Base-by-base conservation (phyloP, 2,113 vertebrate species). In the Semnornis frantzii region DNA sequence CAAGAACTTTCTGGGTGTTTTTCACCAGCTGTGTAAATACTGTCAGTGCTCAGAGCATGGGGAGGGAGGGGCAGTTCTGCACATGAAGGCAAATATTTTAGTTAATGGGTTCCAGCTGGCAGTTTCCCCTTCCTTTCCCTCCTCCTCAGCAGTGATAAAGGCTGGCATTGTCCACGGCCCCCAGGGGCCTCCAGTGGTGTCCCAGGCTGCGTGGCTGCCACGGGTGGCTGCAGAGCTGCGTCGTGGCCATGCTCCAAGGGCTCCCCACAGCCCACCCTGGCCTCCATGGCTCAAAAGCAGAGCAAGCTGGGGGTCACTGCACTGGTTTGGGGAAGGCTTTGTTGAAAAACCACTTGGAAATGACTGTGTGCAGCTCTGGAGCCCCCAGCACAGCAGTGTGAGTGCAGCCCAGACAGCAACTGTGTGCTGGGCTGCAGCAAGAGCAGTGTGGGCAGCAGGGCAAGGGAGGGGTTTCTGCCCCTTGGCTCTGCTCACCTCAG, bases 231-330 rank as follows among this genome's bases (percentile, higher is more conserved):
- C 16, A 17, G 28, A 10, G 21, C 64, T 63, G 70, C 8, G 27
- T n/a, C 8, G n/a, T n/a, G 73, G 44, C 62, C 60, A 0, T 2
- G 4, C 72, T 72, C 64, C 84, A 2, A 0, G 74, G 1, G 2
- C 46, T 31, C 30, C 63, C 57, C 69, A 4, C 1, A 8, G 1
- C 73, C n/a, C 9, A 1, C 5, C 74, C n/a, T 4, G 1, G 28
- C 59, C 30, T 9, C 21, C 8, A 0, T 7, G 2, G n/a, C 74
- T 27, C 1, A 1, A 6, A 0, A 18, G 13, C 34, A 1, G 69
- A 8, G 13, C 11, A 0, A 5, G 37, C 1, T 52, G 50, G 0
- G 25, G 0, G 54, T 0, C 2, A 3, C 68, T 2, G 42, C 34
- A 4, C 6, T 8, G 18, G 0, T 6, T 28, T 10, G 3, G 0